A percentile compares a stretch with the other conserved stretches of the same genome.
Evolutionary conservation across 2,113 vertebrate species (phyloP).

Genomic region (Callorhinus ursinus): DNA sequence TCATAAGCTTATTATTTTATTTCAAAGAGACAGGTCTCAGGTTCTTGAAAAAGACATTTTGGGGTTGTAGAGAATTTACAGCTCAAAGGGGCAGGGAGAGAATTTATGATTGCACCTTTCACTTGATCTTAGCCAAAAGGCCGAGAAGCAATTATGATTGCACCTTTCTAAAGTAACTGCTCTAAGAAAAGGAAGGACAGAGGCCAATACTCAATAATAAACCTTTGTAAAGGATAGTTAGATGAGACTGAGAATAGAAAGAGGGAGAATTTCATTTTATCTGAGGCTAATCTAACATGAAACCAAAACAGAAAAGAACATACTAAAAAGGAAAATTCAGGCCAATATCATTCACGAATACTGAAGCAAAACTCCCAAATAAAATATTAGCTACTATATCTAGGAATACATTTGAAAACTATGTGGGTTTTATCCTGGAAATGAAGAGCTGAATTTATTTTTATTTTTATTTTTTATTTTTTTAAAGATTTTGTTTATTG

Average conservation of each 20-base stretch:
- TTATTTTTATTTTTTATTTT: no score
- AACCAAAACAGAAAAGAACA: not conserved
- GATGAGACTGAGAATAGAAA: not conserved
- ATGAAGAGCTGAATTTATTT: not conserved
- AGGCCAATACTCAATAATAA: not conserved
- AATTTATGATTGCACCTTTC: not conserved
- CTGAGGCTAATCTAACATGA: not conserved
- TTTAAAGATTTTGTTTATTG: no score
- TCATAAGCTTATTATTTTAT: not conserved
- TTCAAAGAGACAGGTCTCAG: not conserved
- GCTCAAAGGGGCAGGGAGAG: not conserved
- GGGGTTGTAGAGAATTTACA: not conserved
- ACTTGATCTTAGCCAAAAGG: no score
- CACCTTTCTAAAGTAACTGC: not conserved
- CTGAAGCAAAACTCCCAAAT: not conserved
- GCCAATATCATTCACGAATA: not conserved
- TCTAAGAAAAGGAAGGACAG: not conserved
- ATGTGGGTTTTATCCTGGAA: not conserved
- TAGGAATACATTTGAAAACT: conserved; percentile 29
- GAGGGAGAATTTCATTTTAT: not conserved
- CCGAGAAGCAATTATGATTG: not conserved
- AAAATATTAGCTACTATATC: conserved; percentile 14
- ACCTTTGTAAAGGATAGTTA: not conserved
- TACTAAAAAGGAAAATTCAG: not conserved
- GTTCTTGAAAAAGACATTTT: not conserved